Conservation (phyloP, 2,888 invertebrate species). For the Trachelus iudaicus region DNA sequence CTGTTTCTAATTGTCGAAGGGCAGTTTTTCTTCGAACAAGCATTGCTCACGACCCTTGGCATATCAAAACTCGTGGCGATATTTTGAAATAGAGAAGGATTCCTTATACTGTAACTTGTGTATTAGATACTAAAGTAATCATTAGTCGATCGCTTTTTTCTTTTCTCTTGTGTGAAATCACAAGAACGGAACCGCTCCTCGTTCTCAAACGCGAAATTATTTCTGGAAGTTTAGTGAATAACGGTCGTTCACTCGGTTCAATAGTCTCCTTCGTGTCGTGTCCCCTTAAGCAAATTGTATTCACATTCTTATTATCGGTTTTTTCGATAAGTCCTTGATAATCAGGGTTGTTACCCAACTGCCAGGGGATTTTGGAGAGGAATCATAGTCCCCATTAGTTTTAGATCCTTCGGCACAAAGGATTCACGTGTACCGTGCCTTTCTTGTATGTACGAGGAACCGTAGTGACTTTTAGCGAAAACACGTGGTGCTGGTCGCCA, state of each 20-base stretch:
- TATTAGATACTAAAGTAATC: not conserved
- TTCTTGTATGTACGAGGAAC: not conserved
- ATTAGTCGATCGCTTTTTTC: not conserved
- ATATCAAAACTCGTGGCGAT: not conserved
- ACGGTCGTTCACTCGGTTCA: not conserved
- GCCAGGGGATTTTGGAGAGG: not conserved
- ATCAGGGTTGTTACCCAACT: not conserved
- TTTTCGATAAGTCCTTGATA: not conserved
- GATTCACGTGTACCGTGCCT: not conserved
- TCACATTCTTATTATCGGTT: not conserved
- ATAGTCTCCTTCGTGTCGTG: not conserved
- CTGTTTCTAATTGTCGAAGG: not conserved
- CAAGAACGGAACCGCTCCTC: not conserved
- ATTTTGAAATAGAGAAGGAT: not conserved
- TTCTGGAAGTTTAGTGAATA: not conserved
- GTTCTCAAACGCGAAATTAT: not conserved
- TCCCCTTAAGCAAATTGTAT: not conserved
- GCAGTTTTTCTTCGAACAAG: not conserved
- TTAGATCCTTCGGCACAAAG: not conserved
- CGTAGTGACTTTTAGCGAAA: not conserved
- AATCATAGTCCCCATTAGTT: not conserved
- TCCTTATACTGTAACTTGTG: not conserved
- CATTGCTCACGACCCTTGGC: not conserved
- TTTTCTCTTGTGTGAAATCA: not conserved
- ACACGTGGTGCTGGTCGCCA: not conserved